Base-by-base conservation (phyloP, 1,140 invertebrate species). In the Hyles euphorbiae region DNA sequence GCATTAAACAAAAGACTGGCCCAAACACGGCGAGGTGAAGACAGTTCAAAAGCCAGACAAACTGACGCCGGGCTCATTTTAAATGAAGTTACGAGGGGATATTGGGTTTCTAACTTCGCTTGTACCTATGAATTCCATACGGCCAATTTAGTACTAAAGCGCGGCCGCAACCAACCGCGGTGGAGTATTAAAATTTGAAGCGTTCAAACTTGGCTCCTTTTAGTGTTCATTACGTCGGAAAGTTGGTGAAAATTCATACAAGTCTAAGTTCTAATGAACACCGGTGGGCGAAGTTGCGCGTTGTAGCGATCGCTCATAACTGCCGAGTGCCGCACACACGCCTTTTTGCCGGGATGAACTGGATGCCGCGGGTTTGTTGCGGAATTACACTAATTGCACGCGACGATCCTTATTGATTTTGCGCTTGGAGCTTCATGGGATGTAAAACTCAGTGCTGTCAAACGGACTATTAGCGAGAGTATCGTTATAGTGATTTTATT, bases 251-350 rank as follows among this genome's bases (percentile, higher is more conserved):
- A 86, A 86, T 86, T 83, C 83, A 84, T 83, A 78, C 81, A 86
- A 85, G 81, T 81, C 74, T 75, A 86, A 88, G 78, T 86, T 88
- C 83, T 88, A 88, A 86, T 86, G 85, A 88, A 86, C 85, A 81
- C 74, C 77, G 73, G 72, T 63, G 70, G 69, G 70, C 34, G 61
- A 81, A 85, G 81, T 87, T 85, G 69, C 60, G 45, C 74, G 70
- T 62, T 62, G 58, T 67, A 64, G 67, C 68, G 56, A 74, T 70
- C 70, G 68, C 70, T 80, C 70, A 62, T 61, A 57, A 54, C 51
- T 55, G 22, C 22, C 22, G 22, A 22, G 22, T 22, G 22, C 22
- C 53, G 50, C 61, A 72, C 63, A 65, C 58, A 68, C 55, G 70
- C 66, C 76, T 75, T 79, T 82, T 78, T 80, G 71, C 62, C 61